Evolutionary conservation across 1,140 invertebrate species (phyloP).

Genomic region (Cotesia typhae): DNA sequence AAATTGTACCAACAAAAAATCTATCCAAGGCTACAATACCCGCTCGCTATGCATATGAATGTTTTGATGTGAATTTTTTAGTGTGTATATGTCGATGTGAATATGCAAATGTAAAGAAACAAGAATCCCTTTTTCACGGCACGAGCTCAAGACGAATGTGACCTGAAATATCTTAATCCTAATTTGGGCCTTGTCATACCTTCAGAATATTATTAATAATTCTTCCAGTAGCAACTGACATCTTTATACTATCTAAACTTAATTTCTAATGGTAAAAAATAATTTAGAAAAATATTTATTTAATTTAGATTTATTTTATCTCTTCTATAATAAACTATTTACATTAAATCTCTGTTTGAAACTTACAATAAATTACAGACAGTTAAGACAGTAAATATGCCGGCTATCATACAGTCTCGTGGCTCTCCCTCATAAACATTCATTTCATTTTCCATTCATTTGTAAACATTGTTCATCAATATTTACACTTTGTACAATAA

Average conservation of each 20-base stretch:
- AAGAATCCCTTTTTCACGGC: conserved; percentile 51
- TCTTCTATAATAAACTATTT: conserved; percentile 54
- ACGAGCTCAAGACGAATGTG: conserved; percentile 3
- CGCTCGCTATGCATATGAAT: conserved; percentile 35
- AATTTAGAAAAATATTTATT: conserved; percentile 24
- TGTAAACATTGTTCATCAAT: background rate
- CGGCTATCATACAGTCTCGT: conserved; percentile 17
- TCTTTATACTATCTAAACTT: too few species aligned
- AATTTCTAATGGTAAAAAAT: background rate
- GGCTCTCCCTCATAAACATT: conserved; percentile 26
- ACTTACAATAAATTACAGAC: background rate
- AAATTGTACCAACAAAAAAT: conserved; percentile 53
- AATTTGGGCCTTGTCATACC: too few species aligned
- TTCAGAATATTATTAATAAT: too few species aligned
- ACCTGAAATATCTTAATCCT: too few species aligned
- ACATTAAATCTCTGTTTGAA: conserved; percentile 34
- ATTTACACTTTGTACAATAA: conserved; percentile 13
- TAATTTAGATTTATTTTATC: conserved; percentile 61
- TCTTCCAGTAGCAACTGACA: too few species aligned
- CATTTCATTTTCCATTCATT: background rate
- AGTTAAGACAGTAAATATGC: background rate
- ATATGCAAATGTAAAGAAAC: conserved; percentile 24
- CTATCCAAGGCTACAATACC: conserved; percentile 11
- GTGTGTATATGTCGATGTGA: too few species aligned
- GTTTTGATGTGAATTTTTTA: background rate